phyloP scores from a whole-genome alignment of 2,797 vertebrate species.

The Anguilla megastoma region DNA sequence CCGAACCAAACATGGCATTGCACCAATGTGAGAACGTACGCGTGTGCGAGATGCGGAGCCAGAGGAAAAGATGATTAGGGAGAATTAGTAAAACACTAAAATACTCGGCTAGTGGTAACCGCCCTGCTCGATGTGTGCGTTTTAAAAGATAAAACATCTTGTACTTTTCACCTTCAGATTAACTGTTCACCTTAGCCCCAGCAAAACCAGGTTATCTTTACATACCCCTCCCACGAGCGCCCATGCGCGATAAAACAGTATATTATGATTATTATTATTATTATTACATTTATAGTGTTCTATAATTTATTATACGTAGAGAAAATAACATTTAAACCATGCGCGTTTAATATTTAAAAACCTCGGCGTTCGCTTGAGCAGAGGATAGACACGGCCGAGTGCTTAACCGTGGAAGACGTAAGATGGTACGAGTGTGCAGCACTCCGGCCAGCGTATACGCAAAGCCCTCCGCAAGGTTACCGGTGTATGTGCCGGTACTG shows the following conservation, averaged over 20 bases:
- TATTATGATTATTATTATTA: conserved; percentile 8
- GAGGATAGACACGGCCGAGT: conserved; percentile 16
- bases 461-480: conserved; percentile 75
- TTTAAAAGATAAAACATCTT: conserved; percentile 67
- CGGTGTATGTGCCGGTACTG: conserved; percentile 55
- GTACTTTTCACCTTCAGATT: conserved; percentile 75
- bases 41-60: conserved; percentile 8
- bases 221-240: conserved; percentile 3
- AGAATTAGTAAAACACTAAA: neutral
- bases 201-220: conserved; percentile 4
- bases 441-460: conserved; percentile 51
- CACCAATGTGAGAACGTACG: conserved; percentile 7
- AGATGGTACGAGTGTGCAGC: conserved; percentile 54
- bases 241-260: neutral
- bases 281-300: neutral
- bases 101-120: neutral
- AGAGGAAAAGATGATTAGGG: neutral
- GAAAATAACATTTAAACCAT: neutral
- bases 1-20: conserved; percentile 25
- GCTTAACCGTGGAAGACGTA: conserved; percentile 15
- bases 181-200: conserved; percentile 45
- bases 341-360: neutral
- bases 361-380: neutral
- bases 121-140: neutral
- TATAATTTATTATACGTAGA: neutral